A percentile compares a stretch with the other conserved stretches of the same genome.
These are phyloP conservation scores for Halcyon leucocephala DNA, from an alignment of 2,797 vertebrate species.

Conservation along the genomic window DNA sequence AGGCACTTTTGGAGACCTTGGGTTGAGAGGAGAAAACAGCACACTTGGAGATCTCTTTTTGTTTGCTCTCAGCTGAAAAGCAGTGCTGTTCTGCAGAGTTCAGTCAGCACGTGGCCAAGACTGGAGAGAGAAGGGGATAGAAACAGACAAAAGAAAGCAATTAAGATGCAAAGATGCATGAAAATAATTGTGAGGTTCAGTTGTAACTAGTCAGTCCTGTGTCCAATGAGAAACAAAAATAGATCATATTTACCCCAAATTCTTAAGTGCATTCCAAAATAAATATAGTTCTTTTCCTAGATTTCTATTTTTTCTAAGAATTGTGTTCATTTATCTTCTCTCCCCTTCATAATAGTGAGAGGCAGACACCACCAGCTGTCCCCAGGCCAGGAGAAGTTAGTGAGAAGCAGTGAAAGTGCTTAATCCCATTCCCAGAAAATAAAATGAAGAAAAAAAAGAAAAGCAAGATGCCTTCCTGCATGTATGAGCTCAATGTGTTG, in stretches of 20 bases:
- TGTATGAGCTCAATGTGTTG: neutral
- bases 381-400: neutral
- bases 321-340: neutral
- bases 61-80: constrained; percentile 17
- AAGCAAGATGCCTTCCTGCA: neutral
- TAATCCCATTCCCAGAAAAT: neutral
- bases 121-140: neutral
- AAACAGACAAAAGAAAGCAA: neutral
- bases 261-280: neutral
- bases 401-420: neutral
- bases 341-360: neutral
- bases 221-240: neutral
- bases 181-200: neutral
- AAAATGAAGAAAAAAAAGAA: neutral
- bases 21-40: neutral
- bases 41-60: neutral
- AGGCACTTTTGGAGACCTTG: neutral
- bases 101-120: neutral
- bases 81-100: neutral
- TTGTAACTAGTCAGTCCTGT: neutral
- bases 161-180: neutral
- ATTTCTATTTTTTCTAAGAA: neutral
- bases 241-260: neutral
- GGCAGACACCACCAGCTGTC: neutral
- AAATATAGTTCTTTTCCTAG: neutral